A percentile compares a stretch with the other conserved stretches of the same genome.
Conservation (phyloP, 2,888 invertebrate species). For the Clusia tigrina region DNA sequence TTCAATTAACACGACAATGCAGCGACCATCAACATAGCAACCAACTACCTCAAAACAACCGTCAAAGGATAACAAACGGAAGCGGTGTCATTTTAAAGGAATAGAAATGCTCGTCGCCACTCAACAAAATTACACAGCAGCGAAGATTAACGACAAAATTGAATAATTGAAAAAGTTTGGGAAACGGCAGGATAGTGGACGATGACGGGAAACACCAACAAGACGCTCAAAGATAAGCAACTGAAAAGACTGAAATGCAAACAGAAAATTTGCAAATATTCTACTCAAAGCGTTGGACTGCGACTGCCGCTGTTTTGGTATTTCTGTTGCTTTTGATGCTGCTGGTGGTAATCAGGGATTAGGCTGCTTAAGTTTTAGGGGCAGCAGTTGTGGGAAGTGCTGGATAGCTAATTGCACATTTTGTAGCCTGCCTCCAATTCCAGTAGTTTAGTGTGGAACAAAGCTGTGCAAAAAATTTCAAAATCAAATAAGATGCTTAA, state of each 20-base stretch:
- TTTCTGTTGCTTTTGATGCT: too few species aligned
- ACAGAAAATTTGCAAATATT: constrained; percentile 9
- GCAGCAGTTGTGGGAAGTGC: background rate
- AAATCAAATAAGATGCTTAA: background rate
- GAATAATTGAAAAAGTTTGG: constrained; percentile 25
- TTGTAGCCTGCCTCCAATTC: background rate
- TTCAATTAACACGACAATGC: background rate
- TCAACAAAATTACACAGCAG: background rate
- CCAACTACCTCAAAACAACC: background rate
- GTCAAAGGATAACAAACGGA: background rate
- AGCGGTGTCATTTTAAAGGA: background rate
- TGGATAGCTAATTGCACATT: constrained; percentile 9
- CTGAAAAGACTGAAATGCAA: background rate
- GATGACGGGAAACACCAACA: background rate
- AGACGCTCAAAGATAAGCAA: background rate
- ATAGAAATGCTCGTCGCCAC: background rate
- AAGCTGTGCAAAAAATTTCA: background rate
- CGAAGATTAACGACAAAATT: constrained; percentile 19
- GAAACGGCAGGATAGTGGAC: background rate
- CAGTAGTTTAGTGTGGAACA: background rate
- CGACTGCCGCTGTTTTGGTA: background rate
- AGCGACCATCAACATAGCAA: background rate
- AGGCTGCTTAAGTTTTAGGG: background rate
- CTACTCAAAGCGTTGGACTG: background rate
- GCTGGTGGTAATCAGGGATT: background rate